Conservation (phyloP, 2,797 vertebrate species). For the Buceros bicornis region DNA sequence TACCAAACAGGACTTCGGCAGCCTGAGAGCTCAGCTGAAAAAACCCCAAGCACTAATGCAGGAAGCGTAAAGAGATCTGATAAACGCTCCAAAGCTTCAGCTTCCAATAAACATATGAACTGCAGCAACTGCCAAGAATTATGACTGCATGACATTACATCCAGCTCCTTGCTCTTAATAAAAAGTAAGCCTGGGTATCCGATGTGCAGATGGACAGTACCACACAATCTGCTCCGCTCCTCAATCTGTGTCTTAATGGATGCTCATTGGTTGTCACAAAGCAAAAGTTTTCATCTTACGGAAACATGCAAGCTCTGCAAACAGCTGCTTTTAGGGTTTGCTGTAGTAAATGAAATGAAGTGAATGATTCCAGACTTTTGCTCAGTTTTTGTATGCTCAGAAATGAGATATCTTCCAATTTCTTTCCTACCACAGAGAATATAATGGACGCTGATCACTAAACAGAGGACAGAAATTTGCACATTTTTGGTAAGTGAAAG, state of each 20-base stretch:
- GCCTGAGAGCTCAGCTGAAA: constrained; percentile 3
- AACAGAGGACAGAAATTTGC: not conserved
- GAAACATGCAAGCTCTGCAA: rapidly evolving
- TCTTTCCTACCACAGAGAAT: not conserved
- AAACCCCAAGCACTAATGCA: constrained; percentile 47
- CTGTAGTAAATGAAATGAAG: not conserved
- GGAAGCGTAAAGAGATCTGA: constrained; percentile 60
- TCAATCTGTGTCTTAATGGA: not conserved
- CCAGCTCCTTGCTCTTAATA: constrained; percentile 54
- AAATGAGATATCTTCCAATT: not conserved
- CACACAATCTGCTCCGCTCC: constrained; percentile 52
- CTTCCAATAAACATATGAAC: constrained; percentile 67
- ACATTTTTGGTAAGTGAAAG: not conserved
- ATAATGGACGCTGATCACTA: not conserved
- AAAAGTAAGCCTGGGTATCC: not conserved
- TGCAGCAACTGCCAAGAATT: constrained; percentile 60
- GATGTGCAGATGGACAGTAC: constrained; percentile 48
- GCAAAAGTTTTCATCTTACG: not conserved
- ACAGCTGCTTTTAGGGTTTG: not conserved
- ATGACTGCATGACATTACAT: constrained; percentile 56
- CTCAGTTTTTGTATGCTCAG: not conserved
- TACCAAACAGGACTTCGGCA: not conserved
- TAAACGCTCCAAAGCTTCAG: constrained; percentile 65
- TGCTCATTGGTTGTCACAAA: not conserved
- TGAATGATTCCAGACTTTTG: not conserved